Base-by-base conservation (phyloP, 2,888 invertebrate species). In the Trachelus iudaicus region DNA sequence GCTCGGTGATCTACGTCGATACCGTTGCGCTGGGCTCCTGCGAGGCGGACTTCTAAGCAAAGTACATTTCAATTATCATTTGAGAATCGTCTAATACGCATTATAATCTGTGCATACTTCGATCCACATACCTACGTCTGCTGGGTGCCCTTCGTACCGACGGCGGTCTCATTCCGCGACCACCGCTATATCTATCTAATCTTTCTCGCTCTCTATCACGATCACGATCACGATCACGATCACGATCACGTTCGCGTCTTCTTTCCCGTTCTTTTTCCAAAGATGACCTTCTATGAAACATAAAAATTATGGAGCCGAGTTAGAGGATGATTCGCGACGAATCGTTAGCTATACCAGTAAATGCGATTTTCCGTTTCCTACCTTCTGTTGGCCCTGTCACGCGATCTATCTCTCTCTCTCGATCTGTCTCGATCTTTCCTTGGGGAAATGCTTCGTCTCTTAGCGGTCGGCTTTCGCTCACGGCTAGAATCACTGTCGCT, bases 401-500 rank as follows among this genome's bases (percentile, higher is more conserved):
- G 86, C n/a, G 92, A 92, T 77, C 91, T 87, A 76, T 92, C 91
- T 34, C 92, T 86, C 75, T 89, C 91, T 79, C 90, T 90, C 4
- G 91, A 90, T 71, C 91, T 86, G 77, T 90, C 92, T 34, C 92
- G 85, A 76, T 92, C 92, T 73, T 92, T 91, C 37, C 92, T 89
- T 3, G 90, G 90, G 0, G 90, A 89, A 34, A 86, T 87, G 71
- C 88, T 86, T 33, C 91, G 90, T 75, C 91, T 86, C 81, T 90
- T 91, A 11, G 87, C 81, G 4, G 88, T 87, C 1, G 89, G 89
- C 79, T 91, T 94, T 92, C 94, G 93, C 78, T 94, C 94, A 75
- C 94, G 92, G 69, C 94, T 93, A 9, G 91, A 90, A 74, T 92
- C 92, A 34, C 91, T 92, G 74, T 92, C 92, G 85, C 95, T 95